Percentiles rank a stretch among this genome's conserved stretches.
These are phyloP conservation scores for Apotomis capreana DNA, from an alignment of 2,888 invertebrate genomes.

Conservation along the genomic window DNA sequence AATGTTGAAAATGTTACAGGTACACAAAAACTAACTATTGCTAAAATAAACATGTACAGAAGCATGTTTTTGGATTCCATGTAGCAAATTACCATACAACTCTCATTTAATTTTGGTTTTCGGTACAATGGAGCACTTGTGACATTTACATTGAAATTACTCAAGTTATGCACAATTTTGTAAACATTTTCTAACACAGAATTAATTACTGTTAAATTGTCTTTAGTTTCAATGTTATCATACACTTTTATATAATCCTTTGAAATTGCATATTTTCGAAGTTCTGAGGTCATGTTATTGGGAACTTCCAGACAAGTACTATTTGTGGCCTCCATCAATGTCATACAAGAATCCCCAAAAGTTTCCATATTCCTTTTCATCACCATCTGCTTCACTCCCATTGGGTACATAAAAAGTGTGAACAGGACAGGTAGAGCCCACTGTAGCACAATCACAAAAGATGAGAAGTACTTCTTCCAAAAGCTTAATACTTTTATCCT, in stretches of 20 bases:
- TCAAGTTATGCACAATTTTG: slow-evolving; percentile 62
- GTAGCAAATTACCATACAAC: slow-evolving; percentile 72
- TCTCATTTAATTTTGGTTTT: slow-evolving; percentile 55
- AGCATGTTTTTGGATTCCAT: slow-evolving; percentile 68
- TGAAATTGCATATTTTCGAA: slow-evolving; percentile 58
- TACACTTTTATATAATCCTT: slow-evolving; percentile 59
- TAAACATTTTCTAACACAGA: slow-evolving; percentile 65
- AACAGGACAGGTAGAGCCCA: slow-evolving; percentile 71
- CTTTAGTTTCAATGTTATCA: slow-evolving; percentile 53
- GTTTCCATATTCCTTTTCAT: slow-evolving; percentile 52
- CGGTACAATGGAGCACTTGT: slow-evolving; percentile 56
- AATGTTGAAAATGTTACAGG: slow-evolving; percentile 73
- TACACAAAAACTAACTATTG: slow-evolving; percentile 71
- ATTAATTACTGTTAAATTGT: slow-evolving; percentile 56
- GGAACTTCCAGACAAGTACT: slow-evolving; percentile 53
- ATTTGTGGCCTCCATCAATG: slow-evolving; percentile 61
- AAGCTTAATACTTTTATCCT: slow-evolving; percentile 50
- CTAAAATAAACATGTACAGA: slow-evolving; percentile 68
- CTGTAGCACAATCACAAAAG: slow-evolving; percentile 64
- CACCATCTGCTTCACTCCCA: slow-evolving; percentile 62
- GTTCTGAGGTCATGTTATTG: slow-evolving; percentile 53
- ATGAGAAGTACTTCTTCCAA: slow-evolving; percentile 65
- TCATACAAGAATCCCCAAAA: slow-evolving; percentile 62
- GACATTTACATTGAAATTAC: slow-evolving; percentile 57
- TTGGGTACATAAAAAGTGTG: slow-evolving; percentile 69